These are phyloP conservation scores for Ips nitidus DNA, from an alignment of 1,140 invertebrate genomes.

Conservation along the genomic window DNA sequence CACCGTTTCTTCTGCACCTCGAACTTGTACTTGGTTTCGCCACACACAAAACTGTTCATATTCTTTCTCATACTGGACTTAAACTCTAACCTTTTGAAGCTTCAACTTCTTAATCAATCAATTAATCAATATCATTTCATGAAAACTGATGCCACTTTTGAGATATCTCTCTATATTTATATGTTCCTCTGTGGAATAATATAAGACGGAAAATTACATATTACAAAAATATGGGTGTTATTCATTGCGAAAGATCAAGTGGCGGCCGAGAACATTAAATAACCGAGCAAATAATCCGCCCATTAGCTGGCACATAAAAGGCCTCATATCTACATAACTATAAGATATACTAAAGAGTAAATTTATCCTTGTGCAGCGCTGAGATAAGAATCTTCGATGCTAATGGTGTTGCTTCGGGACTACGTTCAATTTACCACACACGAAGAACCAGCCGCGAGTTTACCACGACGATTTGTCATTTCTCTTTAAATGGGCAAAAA, in stretches of 20 bases:
- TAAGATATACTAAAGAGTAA: constrained; percentile 28
- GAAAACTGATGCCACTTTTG: no score
- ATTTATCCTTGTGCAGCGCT: constrained; percentile 32
- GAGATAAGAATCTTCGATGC: constrained; percentile 30
- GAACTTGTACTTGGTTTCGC: no score
- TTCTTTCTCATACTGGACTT: no score
- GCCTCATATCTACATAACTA: constrained; percentile 30
- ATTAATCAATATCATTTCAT: no score
- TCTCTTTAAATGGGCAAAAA: constrained; percentile 14
- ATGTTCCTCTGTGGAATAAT: neutral
- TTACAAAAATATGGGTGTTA: neutral
- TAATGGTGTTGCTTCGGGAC: constrained; percentile 32
- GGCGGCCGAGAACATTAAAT: neutral
- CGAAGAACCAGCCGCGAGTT: constrained; percentile 29
- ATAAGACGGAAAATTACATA: constrained; percentile 2
- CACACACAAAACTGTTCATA: no score
- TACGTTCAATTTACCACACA: constrained; percentile 34
- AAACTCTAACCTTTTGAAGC: no score
- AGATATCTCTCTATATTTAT: no score
- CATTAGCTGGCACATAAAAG: constrained; percentile 28
- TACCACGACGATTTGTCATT: constrained; percentile 31
- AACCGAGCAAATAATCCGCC: constrained; percentile 16
- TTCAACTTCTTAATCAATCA: no score
- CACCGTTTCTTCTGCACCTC: no score
- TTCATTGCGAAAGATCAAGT: constrained; percentile 7